Percentiles rank a stretch among this genome's conserved stretches.
Evolutionary conservation across 1,140 invertebrate genomes (phyloP).

Genomic region (Temnothorax longispinosus): DNA sequence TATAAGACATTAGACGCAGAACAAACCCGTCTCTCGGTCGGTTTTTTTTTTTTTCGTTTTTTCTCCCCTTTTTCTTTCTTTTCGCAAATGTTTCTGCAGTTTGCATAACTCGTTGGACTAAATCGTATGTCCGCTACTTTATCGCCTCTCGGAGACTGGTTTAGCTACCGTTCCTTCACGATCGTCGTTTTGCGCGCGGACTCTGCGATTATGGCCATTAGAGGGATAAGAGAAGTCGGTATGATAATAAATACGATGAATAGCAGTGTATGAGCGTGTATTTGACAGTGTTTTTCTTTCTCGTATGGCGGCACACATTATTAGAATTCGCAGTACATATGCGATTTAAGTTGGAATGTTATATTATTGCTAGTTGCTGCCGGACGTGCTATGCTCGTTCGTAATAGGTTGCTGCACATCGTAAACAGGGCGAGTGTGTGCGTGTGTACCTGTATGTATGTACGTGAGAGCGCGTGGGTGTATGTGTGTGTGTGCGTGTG

Average conservation of each 20-base stretch:
- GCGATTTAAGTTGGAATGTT: slow-evolving; percentile 82
- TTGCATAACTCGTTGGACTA: slow-evolving; percentile 68
- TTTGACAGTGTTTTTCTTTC: slow-evolving; percentile 83
- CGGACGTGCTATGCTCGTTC: slow-evolving; percentile 78
- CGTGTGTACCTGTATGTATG: not conserved
- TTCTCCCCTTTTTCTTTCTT: not conserved
- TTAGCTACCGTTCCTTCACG: slow-evolving; percentile 38
- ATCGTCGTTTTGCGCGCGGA: slow-evolving; percentile 57
- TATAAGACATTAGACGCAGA: slow-evolving; percentile 36
- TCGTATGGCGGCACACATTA: slow-evolving; percentile 82
- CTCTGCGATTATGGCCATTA: slow-evolving; percentile 27
- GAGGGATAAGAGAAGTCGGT: slow-evolving; percentile 44
- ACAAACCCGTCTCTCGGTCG: slow-evolving; percentile 43
- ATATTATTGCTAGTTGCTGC: slow-evolving; percentile 83
- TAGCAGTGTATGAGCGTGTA: slow-evolving; percentile 85
- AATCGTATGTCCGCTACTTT: slow-evolving; percentile 66
- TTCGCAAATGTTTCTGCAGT: slow-evolving; percentile 40
- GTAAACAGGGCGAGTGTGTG: slow-evolving; percentile 13
- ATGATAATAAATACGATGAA: slow-evolving; percentile 71
- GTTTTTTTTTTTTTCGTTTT: slow-evolving; percentile 13
- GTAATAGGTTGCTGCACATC: slow-evolving; percentile 52
- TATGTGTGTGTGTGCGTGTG: not conserved
- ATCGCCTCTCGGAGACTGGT: slow-evolving; percentile 55
- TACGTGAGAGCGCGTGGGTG: not conserved
- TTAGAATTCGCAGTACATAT: slow-evolving; percentile 81